Base-by-base conservation (phyloP, 2,797 vertebrate species). In the Euthynnus affinis region DNA sequence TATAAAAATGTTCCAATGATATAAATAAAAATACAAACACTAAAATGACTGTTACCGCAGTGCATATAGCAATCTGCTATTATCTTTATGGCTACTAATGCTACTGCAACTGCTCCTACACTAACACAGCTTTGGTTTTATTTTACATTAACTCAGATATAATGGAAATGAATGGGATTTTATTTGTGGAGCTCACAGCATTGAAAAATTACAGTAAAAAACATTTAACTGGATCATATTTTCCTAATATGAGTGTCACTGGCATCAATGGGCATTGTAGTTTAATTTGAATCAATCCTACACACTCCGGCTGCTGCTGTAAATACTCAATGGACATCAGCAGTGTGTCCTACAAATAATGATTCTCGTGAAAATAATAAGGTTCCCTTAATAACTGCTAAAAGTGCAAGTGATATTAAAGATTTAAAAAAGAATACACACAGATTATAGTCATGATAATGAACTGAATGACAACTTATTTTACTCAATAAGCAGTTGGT, bases 401-500 rank as follows among this genome's bases (percentile, higher is more conserved):
- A 52, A 61, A 37, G 15, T 6, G 14, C 7, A 25, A 27, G 8
- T 68, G 23, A 68, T 6, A 56, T 22, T 6, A 18, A 23, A 10
- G 14, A 42, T 37, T n/a, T 9, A 49, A 66, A 22, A 22, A 20
- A 66, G 34, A 23, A 14, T 37, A 14, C 22, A 55, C 1, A 52
- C 10, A 13, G 40, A 42, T 14, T 42, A 13, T 15, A 18, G 44
- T 46, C 15, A 46, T 18, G 40, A 42, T 42, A 46, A 17, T 46
- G 44, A 17, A 46, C 44, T 17, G 44, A 46, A 17, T 46, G 44
- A 46, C 44, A 46, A 46, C 14, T 7, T 18, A 42, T 42, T 42
- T 42, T 42, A 42, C 14, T 13, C 14, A 14, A 42, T 14, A 42
- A 42, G 62, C 83, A 40, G 76, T 70, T 73, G 25, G 49, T 71